A percentile compares a stretch with the other conserved stretches of the same genome.
Conservation (phyloP, 1,140 invertebrate species). For the Teleopsis dalmanni region DNA sequence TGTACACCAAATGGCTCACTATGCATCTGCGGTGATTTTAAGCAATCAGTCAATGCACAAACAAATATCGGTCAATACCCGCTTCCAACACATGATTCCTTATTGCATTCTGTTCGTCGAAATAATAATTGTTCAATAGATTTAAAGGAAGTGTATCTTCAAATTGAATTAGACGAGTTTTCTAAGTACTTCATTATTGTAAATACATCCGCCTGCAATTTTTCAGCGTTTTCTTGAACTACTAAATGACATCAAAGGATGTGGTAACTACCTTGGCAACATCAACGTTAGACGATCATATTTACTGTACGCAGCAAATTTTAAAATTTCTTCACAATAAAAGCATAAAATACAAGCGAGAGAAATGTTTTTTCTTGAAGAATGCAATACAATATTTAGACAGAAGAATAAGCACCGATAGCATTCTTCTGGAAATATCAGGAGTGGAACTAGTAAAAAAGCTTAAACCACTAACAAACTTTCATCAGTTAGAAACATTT, state of each 20-base stretch:
- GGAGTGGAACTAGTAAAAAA: constrained; percentile 16
- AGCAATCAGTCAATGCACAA: constrained; percentile 20
- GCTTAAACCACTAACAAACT: constrained; percentile 22
- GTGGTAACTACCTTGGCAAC: constrained; percentile 35
- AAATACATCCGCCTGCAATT: constrained; percentile 30
- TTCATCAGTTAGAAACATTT: constrained; percentile 23
- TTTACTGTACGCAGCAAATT: constrained; percentile 22
- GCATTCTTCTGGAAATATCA: constrained; percentile 14
- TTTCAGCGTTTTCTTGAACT: constrained; percentile 31
- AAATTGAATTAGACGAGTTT: too few relatives aligned
- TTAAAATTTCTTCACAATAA: constrained; percentile 15
- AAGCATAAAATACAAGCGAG: constrained; percentile 16
- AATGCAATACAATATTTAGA: constrained; percentile 25
- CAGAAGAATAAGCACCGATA: constrained; percentile 20
- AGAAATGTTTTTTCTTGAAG: constrained; percentile 17
- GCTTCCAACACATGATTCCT: constrained; percentile 28
- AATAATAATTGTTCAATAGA: constrained; percentile 31
- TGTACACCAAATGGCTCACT: constrained; percentile 40
- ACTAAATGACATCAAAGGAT: constrained; percentile 29
- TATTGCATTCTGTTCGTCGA: constrained; percentile 29
- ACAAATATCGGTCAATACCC: constrained; percentile 33
- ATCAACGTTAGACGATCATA: constrained; percentile 19
- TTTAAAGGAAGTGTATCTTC: constrained; percentile 20
- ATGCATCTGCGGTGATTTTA: constrained; percentile 46
- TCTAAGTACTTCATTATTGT: constrained; percentile 17